Evolutionary conservation across 2,113 vertebrate species (phyloP).

Genomic region (Labeo rohita): DNA sequence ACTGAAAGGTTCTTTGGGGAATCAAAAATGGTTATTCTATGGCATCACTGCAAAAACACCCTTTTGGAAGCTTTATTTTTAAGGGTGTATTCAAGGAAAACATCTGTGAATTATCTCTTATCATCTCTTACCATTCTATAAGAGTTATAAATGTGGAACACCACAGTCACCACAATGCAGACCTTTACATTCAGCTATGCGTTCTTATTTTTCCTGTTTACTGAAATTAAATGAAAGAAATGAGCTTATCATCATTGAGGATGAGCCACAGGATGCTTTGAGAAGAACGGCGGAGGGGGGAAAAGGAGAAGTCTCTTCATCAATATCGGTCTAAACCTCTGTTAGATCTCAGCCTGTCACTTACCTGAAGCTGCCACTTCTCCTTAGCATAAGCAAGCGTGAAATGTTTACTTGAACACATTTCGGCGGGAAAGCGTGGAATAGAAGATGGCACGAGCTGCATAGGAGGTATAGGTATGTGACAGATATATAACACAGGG

Average conservation of each 20-base stretch:
- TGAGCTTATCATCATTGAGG: conserved; percentile 55
- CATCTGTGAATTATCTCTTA: too few species aligned
- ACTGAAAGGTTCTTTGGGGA: too few species aligned
- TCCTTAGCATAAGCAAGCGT: conserved; percentile 76
- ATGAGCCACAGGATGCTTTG: conserved; percentile 40
- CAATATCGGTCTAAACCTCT: conserved; percentile 66
- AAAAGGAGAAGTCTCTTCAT: conserved; percentile 58
- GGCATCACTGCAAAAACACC: too few species aligned
- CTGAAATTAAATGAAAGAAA: conserved; percentile 53
- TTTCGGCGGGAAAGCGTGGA: conserved; percentile 71
- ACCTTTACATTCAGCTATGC: not conserved
- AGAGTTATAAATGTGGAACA: not conserved
- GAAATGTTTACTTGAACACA: conserved; percentile 80
- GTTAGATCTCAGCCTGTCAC: conserved; percentile 72
- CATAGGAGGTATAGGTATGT: conserved; percentile 71
- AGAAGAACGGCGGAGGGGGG: conserved; percentile 47
- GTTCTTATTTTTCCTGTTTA: not conserved
- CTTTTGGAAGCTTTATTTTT: too few species aligned
- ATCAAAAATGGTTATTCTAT: too few species aligned
- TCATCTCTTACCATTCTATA: not conserved
- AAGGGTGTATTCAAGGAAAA: too few species aligned
- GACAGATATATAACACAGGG: conserved; percentile 74
- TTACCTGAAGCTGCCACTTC: conserved; percentile 77
- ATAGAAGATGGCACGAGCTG: conserved; percentile 72
- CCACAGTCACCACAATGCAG: not conserved